These are phyloP conservation scores for Arenaria interpres DNA, from an alignment of 2,113 vertebrate genomes.

Conservation along the genomic window DNA sequence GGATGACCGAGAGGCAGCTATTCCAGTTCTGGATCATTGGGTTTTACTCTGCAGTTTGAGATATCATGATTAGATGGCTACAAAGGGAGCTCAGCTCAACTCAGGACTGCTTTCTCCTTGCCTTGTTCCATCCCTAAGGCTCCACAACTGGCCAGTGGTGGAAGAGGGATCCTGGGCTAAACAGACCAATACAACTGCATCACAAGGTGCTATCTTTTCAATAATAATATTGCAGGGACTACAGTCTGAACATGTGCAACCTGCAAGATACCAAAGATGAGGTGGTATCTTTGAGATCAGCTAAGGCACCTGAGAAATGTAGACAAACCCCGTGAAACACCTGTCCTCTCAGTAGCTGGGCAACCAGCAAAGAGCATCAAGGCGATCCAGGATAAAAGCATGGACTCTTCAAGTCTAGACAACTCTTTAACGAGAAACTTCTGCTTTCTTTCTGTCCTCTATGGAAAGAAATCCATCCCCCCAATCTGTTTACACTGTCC, in stretches of 20 bases:
- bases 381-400: not conserved
- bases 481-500: rapidly evolving
- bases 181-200: not conserved
- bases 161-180: not conserved
- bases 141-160: not conserved
- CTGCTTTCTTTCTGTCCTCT: not conserved
- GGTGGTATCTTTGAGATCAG: not conserved
- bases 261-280: not conserved
- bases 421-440: not conserved
- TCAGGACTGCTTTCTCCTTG: not conserved
- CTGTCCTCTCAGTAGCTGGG: not conserved
- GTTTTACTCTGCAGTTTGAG: not conserved
- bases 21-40: not conserved
- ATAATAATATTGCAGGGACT: not conserved
- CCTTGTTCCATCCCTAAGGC: not conserved
- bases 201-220: not conserved
- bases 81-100: not conserved
- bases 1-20: not conserved
- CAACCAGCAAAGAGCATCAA: not conserved
- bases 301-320: not conserved
- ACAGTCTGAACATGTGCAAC: not conserved
- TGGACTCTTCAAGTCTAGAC: not conserved
- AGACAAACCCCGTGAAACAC: not conserved
- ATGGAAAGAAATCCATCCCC: not conserved
- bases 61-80: not conserved